Conservation (phyloP, 1,140 invertebrate genomes). For the Leptestheria dahalacensis region DNA sequence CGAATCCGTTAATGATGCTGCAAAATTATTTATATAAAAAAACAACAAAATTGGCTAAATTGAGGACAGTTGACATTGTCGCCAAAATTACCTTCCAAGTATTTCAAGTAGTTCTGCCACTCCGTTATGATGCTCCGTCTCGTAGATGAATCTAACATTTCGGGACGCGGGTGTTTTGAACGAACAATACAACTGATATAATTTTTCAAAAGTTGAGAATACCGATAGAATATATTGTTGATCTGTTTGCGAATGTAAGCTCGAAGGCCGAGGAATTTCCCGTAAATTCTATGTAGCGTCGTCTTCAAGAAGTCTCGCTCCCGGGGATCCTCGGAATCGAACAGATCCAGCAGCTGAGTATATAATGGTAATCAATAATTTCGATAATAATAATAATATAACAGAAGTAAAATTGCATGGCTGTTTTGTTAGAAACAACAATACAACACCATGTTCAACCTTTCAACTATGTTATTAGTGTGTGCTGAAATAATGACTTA, state of each 20-base stretch:
- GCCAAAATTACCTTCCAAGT: slow-evolving; percentile 46
- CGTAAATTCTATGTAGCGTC: slow-evolving; percentile 93
- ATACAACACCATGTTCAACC: too few relatives aligned
- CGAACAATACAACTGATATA: too few relatives aligned
- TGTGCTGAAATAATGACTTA: too few relatives aligned
- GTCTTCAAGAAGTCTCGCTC: slow-evolving; percentile 96
- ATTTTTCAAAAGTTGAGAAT: slow-evolving; percentile 22
- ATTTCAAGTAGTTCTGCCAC: slow-evolving; percentile 96
- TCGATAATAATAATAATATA: slow-evolving; percentile 11
- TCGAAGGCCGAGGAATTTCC: slow-evolving; percentile 88
- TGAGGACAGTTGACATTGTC: neutral
- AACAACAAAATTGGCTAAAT: neutral
- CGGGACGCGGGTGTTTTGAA: too few relatives aligned
- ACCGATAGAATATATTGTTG: slow-evolving; percentile 96
- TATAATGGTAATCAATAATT: slow-evolving; percentile 6
- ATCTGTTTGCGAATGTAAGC: slow-evolving; percentile 97
- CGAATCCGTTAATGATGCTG: slow-evolving; percentile 95
- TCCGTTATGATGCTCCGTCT: slow-evolving; percentile 98
- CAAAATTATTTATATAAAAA: neutral
- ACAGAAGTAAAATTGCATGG: slow-evolving; percentile 12
- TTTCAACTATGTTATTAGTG: too few relatives aligned
- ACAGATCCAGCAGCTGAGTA: slow-evolving; percentile 74
- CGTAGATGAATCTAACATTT: slow-evolving; percentile 91
- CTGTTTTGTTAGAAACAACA: too few relatives aligned
- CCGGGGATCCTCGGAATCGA: slow-evolving; percentile 94